These are phyloP conservation scores for Meteorus sp. DNA, from an alignment of 1,140 invertebrate species.

Conservation along the genomic window DNA sequence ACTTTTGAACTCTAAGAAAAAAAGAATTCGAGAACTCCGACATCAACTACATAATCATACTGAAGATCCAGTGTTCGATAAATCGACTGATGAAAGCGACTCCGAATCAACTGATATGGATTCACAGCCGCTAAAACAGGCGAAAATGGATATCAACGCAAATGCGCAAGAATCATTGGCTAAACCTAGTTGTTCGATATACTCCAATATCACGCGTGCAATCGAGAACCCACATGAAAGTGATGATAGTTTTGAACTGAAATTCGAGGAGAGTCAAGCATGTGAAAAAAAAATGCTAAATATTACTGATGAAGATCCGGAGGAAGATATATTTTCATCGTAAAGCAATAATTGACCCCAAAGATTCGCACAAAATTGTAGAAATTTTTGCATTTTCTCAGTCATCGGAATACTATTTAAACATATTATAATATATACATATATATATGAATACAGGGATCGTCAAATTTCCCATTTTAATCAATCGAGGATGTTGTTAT, in stretches of 20 bases:
- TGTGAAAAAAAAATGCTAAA: too few relatives aligned
- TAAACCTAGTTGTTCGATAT: too few relatives aligned
- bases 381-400: too few relatives aligned
- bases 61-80: constrained; percentile 8
- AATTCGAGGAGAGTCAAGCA: too few relatives aligned
- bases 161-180: background rate
- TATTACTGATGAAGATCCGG: constrained; percentile 11
- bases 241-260: background rate
- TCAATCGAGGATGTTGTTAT: too few relatives aligned
- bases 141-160: background rate
- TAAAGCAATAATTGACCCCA: constrained; percentile 5
- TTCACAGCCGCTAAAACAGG: background rate
- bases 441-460: too few relatives aligned
- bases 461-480: too few relatives aligned
- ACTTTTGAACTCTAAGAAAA: constrained; percentile 24
- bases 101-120: background rate
- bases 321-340: constrained; percentile 26
- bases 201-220: too few relatives aligned
- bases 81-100: constrained; percentile 18
- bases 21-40: constrained; percentile 17
- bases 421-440: too few relatives aligned
- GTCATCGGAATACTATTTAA: too few relatives aligned
- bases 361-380: background rate
- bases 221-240: background rate
- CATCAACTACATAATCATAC: background rate